A percentile compares a stretch with the other conserved stretches of the same genome.
Evolutionary conservation across 2,797 vertebrate species (phyloP).

Genomic region (Pantherophis vulpinus): DNA sequence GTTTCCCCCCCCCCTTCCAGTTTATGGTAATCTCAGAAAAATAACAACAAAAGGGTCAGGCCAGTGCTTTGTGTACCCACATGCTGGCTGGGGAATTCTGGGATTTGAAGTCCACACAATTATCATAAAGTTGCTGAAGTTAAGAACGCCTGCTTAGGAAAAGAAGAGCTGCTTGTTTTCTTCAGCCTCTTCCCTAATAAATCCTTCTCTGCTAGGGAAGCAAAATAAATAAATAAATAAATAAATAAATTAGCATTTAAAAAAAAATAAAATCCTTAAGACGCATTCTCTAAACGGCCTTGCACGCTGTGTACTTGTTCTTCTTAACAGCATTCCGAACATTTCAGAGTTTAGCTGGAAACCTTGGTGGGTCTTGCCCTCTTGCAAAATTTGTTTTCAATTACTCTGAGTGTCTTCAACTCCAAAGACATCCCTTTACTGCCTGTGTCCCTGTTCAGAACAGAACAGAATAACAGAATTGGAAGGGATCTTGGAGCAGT

Average conservation of each 20-base stretch:
- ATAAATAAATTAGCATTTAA: conserved; percentile 34
- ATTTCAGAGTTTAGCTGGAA: conserved; percentile 54
- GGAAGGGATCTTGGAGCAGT: not conserved
- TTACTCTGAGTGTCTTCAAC: conserved; percentile 54
- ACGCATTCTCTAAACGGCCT: conserved; percentile 41
- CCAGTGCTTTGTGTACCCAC: not conserved
- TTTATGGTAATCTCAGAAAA: not conserved
- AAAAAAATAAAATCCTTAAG: conserved; percentile 41
- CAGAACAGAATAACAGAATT: not conserved
- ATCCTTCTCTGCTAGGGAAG: conserved; percentile 22
- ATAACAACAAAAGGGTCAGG: not conserved
- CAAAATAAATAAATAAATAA: conserved; percentile 31
- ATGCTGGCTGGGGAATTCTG: not conserved
- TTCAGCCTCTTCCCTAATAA: conserved; percentile 32
- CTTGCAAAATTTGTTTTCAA: conserved; percentile 63
- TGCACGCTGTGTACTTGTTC: conserved; percentile 48
- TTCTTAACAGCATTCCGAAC: conserved; percentile 57
- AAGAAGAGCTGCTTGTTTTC: conserved; percentile 33
- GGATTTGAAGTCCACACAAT: not conserved
- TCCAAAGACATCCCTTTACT: conserved; percentile 45
- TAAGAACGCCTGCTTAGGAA: not conserved
- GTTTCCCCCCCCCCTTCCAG: not conserved
- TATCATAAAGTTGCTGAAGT: not conserved
- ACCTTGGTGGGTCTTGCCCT: conserved; percentile 4
- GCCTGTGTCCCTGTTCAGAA: conserved; percentile 29